A percentile compares a stretch with the other conserved stretches of the same genome.
Conservation (phyloP, 2,888 invertebrate genomes). For the Pristionchus maxplancki region DNA sequence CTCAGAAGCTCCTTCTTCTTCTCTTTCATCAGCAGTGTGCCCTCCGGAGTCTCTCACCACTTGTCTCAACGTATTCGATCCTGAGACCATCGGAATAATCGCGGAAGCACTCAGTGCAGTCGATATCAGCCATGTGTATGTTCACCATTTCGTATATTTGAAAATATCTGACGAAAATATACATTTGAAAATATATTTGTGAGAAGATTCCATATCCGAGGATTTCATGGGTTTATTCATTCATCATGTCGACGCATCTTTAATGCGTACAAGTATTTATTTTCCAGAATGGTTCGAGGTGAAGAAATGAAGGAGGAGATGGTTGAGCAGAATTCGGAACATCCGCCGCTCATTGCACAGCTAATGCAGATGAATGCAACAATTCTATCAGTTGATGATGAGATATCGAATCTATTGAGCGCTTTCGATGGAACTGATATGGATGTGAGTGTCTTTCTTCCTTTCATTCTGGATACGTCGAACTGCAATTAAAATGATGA, state of each 20-base stretch:
- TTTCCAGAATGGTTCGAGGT: constrained; percentile 39
- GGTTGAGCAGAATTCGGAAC: background rate
- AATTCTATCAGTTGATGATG: constrained; percentile 32
- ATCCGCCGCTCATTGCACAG: constrained; percentile 15
- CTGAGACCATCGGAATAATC: background rate
- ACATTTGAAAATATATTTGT: too few species aligned
- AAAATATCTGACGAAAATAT: background rate
- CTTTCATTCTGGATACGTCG: background rate
- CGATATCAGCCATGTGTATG: constrained; percentile 46
- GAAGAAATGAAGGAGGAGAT: constrained; percentile 5
- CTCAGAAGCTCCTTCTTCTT: constrained; percentile 43
- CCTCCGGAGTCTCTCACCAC: background rate
- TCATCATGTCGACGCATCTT: too few species aligned
- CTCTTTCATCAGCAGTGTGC: background rate
- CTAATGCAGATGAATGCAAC: constrained; percentile 9
- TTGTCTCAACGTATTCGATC: background rate
- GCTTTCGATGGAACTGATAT: constrained; percentile 47
- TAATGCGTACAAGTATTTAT: background rate
- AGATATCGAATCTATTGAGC: constrained; percentile 26
- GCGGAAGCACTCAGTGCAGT: constrained; percentile 2
- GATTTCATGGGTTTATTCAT: background rate
- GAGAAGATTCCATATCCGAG: background rate
- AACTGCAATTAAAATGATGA: too few species aligned
- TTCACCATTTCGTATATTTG: background rate
- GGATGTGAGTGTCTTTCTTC: background rate